Evolutionary conservation across 1,140 invertebrate genomes (phyloP).

Genomic region (Gonatopus flavifemur): DNA sequence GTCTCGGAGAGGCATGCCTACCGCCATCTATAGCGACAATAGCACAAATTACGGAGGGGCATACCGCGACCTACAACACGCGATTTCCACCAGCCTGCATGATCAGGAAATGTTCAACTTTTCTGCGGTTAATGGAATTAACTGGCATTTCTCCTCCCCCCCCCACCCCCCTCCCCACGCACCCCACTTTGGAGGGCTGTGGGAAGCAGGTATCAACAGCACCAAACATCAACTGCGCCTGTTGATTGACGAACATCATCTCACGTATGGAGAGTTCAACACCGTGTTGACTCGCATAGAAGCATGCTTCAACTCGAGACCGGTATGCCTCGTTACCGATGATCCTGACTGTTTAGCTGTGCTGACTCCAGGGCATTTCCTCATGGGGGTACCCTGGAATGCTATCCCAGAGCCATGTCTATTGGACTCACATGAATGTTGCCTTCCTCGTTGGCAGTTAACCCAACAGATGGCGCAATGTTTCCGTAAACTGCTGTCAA

Average conservation of each 20-base stretch:
- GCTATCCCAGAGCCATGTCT: conserved; percentile 10
- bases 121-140: neutral
- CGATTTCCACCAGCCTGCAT: no score
- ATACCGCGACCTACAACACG: no score
- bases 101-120: no score
- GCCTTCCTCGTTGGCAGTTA: no score
- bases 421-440: no score
- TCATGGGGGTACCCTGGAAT: conserved; percentile 4
- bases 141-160: neutral
- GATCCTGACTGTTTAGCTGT: conserved; percentile 1
- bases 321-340: neutral
- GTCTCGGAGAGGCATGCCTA: no score
- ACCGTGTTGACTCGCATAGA: neutral
- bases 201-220: no score
- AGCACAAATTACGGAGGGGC: no score
- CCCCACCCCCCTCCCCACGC: neutral
- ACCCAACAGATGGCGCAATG: no score
- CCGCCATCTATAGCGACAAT: no score
- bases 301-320: no score
- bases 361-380: no score
- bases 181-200: neutral
- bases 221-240: neutral
- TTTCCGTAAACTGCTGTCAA: neutral
- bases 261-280: neutral
- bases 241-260: neutral